A percentile compares a stretch with the other conserved stretches of the same genome.
Conservation (phyloP, 1,140 invertebrate species). For the Drosophila obscura region DNA sequence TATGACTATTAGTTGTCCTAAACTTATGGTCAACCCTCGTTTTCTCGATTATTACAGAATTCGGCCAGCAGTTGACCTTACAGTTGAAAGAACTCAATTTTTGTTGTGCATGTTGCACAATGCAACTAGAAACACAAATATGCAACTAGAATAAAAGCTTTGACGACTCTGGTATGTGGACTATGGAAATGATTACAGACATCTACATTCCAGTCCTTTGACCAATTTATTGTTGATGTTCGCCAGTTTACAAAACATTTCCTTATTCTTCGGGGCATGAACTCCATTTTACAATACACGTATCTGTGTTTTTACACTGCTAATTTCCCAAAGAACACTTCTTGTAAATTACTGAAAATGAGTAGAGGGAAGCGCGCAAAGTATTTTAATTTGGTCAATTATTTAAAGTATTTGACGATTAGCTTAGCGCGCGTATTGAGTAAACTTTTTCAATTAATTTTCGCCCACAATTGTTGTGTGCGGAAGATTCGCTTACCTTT, state of each 20-base stretch:
- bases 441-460: constrained; percentile 81
- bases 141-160: too few species aligned
- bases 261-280: too few species aligned
- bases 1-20: too few species aligned
- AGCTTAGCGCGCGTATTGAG: constrained; percentile 54
- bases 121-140: too few species aligned
- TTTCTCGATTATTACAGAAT: constrained; percentile 3
- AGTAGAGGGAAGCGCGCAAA: constrained; percentile 23
- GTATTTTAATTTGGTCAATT: constrained; percentile 65
- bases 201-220: too few species aligned
- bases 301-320: too few species aligned
- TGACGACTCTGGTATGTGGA: too few species aligned
- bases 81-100: constrained; percentile 2
- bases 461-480: constrained; percentile 36
- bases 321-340: background rate
- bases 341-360: constrained; percentile 51
- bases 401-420: constrained; percentile 79
- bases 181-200: too few species aligned
- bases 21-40: too few species aligned
- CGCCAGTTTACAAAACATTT: too few species aligned
- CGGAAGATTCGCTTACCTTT: background rate
- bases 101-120: too few species aligned
- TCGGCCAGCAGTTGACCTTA: background rate
- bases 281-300: background rate
- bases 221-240: too few species aligned